Percentiles rank a stretch among this genome's conserved stretches.
Evolutionary conservation across 53 echinoderm and acorn worm genomes (phyloP).

Genomic region (Crossaster papposus): DNA sequence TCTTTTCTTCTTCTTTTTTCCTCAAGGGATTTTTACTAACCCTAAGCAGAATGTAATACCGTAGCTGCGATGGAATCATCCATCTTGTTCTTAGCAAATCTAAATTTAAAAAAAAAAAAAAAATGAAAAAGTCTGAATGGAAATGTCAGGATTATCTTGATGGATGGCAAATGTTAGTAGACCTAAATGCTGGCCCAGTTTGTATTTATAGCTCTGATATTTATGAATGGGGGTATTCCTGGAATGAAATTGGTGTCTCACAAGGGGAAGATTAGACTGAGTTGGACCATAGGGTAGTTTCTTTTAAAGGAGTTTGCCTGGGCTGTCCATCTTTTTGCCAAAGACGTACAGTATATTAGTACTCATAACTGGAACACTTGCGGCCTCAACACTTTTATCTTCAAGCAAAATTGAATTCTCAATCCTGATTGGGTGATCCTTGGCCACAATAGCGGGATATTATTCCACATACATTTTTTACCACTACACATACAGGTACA

Average conservation of each 20-base stretch:
- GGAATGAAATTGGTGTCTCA: neutral
- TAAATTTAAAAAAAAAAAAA: neutral
- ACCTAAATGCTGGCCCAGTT: neutral
- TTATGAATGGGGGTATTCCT: slow-evolving; percentile 48
- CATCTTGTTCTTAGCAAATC: neutral
- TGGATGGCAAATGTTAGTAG: slow-evolving; percentile 16
- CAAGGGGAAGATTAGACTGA: neutral
- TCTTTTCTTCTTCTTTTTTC: too few species aligned
- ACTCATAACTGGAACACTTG: neutral
- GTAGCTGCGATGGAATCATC: too few species aligned
- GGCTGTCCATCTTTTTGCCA: neutral
- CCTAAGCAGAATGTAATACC: too few species aligned
- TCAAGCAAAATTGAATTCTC: too few species aligned
- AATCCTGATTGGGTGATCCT: too few species aligned
- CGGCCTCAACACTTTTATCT: too few species aligned
- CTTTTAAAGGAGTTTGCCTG: neutral
- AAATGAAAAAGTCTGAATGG: neutral
- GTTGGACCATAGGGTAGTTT: neutral
- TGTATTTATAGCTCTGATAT: slow-evolving; percentile 5
- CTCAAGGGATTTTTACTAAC: too few species aligned
- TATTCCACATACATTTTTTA: too few species aligned
- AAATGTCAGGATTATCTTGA: slow-evolving; percentile 17
- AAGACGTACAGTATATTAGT: too few species aligned
- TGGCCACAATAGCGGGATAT: too few species aligned
- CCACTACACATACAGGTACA: too few species aligned